Evolutionary conservation across 2,113 vertebrate species (phyloP).

Genomic region (Grammomys surdaster): DNA sequence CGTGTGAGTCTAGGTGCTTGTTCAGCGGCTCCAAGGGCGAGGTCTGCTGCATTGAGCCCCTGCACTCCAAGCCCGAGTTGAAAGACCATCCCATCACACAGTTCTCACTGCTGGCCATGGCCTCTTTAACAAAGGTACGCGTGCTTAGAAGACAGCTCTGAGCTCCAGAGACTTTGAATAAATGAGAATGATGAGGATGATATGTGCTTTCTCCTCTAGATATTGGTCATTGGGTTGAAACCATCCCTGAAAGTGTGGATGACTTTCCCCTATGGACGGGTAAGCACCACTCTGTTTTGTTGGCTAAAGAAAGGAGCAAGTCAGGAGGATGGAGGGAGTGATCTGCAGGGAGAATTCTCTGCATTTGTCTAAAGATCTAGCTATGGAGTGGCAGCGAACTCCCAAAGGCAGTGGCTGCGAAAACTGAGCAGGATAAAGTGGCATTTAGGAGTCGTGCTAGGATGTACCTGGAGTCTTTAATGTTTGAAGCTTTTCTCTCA

Average conservation of each 20-base stretch:
- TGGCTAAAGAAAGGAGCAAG: background rate
- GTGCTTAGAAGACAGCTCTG: background rate
- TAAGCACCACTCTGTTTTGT: slow-evolving; percentile 83
- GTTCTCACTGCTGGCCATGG: slow-evolving; percentile 97
- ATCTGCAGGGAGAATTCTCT: background rate
- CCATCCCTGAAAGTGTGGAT: slow-evolving; percentile 98
- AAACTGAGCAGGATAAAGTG: background rate
- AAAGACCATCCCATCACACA: slow-evolving; percentile 97
- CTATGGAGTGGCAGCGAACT: background rate
- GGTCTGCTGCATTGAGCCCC: slow-evolving; percentile 96
- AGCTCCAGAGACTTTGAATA: slow-evolving; percentile 14
- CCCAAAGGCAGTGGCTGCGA: background rate
- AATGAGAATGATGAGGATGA: background rate
- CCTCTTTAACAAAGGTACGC: slow-evolving; percentile 97
- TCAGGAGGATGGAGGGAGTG: background rate
- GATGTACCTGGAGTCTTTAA: background rate
- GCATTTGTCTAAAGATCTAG: slow-evolving; percentile 23
- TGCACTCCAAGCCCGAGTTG: slow-evolving; percentile 93
- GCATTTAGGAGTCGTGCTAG: background rate
- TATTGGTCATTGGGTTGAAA: slow-evolving; percentile 97
- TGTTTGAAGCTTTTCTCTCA: background rate
- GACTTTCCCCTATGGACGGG: slow-evolving; percentile 97
- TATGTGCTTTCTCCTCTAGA: slow-evolving; percentile 86
- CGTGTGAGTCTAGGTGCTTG: slow-evolving; percentile 96
- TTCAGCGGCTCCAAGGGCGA: slow-evolving; percentile 99